Evolutionary conservation across 2,797 vertebrate species (phyloP).

Genomic region (Cyclura pinguis): DNA sequence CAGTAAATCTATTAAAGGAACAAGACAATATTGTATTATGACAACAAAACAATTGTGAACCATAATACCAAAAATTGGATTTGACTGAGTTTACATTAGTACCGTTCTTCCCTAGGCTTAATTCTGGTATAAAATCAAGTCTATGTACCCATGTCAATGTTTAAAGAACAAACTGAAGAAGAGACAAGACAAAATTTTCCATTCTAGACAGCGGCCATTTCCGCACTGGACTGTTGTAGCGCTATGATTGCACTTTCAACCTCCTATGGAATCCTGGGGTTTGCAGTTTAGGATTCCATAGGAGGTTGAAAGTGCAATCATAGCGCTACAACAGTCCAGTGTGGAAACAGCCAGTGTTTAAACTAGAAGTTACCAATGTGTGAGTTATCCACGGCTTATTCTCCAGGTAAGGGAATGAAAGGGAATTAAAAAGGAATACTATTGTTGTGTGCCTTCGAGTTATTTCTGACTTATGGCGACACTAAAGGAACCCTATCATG

Average conservation of each 20-base stretch:
- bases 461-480: too few relatives aligned
- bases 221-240: too few relatives aligned
- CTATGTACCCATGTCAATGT: neutral
- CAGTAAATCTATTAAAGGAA: slow-evolving; percentile 85
- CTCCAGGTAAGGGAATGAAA: neutral
- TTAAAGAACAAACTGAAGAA: neutral
- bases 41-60: neutral
- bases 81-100: neutral
- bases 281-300: too few relatives aligned
- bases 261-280: too few relatives aligned
- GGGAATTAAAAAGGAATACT: neutral
- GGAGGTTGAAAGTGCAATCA: too few relatives aligned
- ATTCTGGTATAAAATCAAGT: neutral
- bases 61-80: neutral
- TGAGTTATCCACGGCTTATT: neutral
- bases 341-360: too few relatives aligned
- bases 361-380: neutral
- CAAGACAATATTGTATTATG: neutral
- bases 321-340: too few relatives aligned
- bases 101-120: neutral
- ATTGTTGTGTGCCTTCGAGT: too few relatives aligned
- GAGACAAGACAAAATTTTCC: neutral
- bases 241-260: too few relatives aligned
- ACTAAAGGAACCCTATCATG: too few relatives aligned
- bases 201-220: too few relatives aligned